A percentile compares a stretch with the other conserved stretches of the same genome.
Evolutionary conservation across 2,797 vertebrate species (phyloP).

Genomic region (Pipistrellus nathusii): DNA sequence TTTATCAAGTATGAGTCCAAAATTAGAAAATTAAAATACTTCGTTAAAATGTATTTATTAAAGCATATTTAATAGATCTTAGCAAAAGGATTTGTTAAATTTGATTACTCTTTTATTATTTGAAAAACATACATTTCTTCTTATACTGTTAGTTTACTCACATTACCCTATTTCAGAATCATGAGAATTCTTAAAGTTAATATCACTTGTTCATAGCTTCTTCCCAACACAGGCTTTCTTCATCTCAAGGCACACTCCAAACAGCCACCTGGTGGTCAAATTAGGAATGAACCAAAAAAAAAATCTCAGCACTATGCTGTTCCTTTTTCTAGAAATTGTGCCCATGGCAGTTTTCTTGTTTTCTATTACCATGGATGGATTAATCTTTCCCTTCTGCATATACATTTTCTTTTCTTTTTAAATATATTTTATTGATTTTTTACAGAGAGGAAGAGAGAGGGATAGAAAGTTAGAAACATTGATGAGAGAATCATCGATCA

Average conservation of each 20-base stretch:
- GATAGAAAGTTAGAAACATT: no score
- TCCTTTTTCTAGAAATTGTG: constrained; percentile 16
- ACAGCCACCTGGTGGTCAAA: constrained; percentile 55
- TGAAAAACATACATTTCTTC: constrained; percentile 39
- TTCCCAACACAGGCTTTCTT: neutral
- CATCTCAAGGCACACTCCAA: neutral
- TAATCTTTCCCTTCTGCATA: neutral
- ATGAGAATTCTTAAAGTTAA: neutral
- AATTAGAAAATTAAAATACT: constrained; percentile 54
- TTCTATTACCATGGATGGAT: neutral
- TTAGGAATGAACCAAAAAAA: neutral
- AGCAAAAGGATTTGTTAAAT: constrained; percentile 25
- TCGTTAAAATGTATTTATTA: constrained; percentile 18
- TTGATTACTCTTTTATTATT: constrained; percentile 46
- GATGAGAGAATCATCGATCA: no score
- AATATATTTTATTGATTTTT: no score
- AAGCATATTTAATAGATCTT: constrained; percentile 54
- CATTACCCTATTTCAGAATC: neutral
- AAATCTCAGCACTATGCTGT: neutral
- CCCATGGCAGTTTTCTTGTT: neutral
- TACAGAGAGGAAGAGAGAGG: no score
- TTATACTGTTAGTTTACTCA: neutral
- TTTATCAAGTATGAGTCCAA: neutral
- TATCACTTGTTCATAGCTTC: neutral
- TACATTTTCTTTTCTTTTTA: neutral